Percentiles rank a stretch among this genome's conserved stretches.
phyloP scores from a whole-genome alignment of 2,113 vertebrate species.

The Lepisosteus osseus region DNA sequence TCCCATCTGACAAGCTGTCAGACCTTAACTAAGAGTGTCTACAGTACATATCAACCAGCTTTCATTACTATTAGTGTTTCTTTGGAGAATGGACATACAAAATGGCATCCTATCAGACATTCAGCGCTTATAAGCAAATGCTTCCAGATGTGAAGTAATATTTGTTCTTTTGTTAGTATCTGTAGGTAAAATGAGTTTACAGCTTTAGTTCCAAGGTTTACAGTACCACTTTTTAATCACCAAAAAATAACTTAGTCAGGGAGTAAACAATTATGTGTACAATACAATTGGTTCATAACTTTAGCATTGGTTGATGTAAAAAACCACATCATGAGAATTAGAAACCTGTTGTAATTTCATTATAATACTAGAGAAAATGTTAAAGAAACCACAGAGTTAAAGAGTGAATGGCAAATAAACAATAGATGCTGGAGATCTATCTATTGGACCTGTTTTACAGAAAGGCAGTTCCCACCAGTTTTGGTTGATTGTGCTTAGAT shows the following conservation, averaged over 20 bases:
- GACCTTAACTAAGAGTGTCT: too few species aligned
- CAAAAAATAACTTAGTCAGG: slow-evolving; percentile 29
- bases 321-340: slow-evolving; percentile 10
- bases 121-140: not conserved
- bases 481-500: too few species aligned
- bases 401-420: slow-evolving; percentile 1
- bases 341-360: not conserved
- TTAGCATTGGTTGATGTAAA: slow-evolving; percentile 27
- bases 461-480: too few species aligned
- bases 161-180: slow-evolving; percentile 28
- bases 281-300: not conserved
- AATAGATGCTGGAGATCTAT: not conserved
- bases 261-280: slow-evolving; percentile 28
- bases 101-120: too few species aligned
- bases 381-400: not conserved
- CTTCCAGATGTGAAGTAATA: slow-evolving; percentile 19
- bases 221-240: slow-evolving; percentile 31
- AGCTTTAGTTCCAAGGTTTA: slow-evolving; percentile 8
- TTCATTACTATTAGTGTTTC: too few species aligned
- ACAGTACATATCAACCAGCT: too few species aligned
- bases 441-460: too few species aligned
- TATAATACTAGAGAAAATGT: not conserved
- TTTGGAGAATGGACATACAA: too few species aligned
- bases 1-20: too few species aligned
- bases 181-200: slow-evolving; percentile 33